A percentile compares a stretch with the other conserved stretches of the same genome.
Conservation (phyloP, 2,113 vertebrate genomes). For the human (Homo sapiens) region GRCh38 chr2:4528001-4528500, state of each 20-base stretch:
- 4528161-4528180: neutral
- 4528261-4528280: neutral
- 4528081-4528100: too few species aligned
- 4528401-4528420: neutral
- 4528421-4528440: neutral
- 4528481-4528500: neutral
- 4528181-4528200: neutral
- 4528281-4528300: neutral
- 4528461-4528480: too few species aligned
- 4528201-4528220: neutral
- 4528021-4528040: too few species aligned
- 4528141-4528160: neutral
- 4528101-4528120: too few species aligned
- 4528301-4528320: neutral
- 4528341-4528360: neutral
- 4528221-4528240: rapidly evolving
- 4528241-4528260: neutral
- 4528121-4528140: too few species aligned
- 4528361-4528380: too few species aligned
- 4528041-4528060: too few species aligned
- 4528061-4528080: too few species aligned
- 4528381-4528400: too few species aligned
- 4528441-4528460: too few species aligned
- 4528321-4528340: neutral
- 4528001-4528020: too few species aligned